These are phyloP conservation scores for Sinonovacula constricta DNA, from an alignment of 1,140 invertebrate genomes.

Conservation along the genomic window DNA sequence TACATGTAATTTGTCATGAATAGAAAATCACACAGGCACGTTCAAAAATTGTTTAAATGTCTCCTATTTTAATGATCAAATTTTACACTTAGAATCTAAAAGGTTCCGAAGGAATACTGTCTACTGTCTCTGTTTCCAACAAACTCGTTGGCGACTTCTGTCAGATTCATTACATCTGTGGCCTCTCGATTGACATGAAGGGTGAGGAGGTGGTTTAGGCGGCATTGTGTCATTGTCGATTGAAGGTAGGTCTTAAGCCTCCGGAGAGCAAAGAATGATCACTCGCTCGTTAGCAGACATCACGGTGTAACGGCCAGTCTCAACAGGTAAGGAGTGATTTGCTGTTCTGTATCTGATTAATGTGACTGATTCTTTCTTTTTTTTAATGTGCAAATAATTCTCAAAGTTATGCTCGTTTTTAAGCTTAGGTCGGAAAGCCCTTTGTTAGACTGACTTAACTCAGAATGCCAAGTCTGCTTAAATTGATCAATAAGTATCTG, in stretches of 20 bases:
- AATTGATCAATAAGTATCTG: neutral
- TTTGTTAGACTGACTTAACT: neutral
- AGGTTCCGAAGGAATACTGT: neutral
- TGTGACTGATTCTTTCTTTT: neutral
- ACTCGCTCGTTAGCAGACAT: conserved; percentile 8
- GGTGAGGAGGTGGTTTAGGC: neutral
- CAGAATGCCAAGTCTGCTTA: neutral
- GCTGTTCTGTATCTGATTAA: neutral
- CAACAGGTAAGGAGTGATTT: neutral
- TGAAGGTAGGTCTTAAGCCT: conserved; percentile 15
- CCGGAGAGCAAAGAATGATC: conserved; percentile 1
- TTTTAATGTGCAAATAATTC: neutral
- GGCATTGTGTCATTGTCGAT: conserved; percentile 6
- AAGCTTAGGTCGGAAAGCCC: neutral
- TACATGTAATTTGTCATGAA: too few relatives aligned
- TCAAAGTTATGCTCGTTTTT: neutral
- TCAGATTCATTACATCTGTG: neutral
- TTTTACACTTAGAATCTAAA: neutral
- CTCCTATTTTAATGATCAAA: too few relatives aligned
- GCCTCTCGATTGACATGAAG: too few relatives aligned
- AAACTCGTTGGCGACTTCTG: neutral
- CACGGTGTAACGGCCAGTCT: neutral
- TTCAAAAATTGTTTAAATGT: too few relatives aligned
- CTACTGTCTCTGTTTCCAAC: neutral
- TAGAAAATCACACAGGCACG: too few relatives aligned